A percentile compares a stretch with the other conserved stretches of the same genome.
These are phyloP conservation scores for Hylaeus volcanicus DNA, from an alignment of 1,140 invertebrate species.

Conservation along the genomic window DNA sequence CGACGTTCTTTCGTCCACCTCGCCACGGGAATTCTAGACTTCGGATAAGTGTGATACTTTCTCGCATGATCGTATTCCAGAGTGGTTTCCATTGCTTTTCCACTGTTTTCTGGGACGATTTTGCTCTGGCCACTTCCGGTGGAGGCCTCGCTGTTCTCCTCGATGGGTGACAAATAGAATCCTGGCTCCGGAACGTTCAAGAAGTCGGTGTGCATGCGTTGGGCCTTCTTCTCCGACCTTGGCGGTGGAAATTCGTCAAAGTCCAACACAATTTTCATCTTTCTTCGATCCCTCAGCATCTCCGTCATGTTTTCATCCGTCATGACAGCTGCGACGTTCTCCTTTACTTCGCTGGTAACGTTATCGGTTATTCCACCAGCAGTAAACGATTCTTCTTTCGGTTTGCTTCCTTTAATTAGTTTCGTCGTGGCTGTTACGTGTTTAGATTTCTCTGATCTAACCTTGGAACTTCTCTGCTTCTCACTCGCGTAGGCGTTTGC, in stretches of 20 bases:
- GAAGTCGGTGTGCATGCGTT: constrained; percentile 1
- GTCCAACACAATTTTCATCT: constrained; percentile 66
- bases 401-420: neutral
- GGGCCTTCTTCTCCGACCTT: constrained; percentile 44
- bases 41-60: constrained; percentile 82
- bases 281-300: constrained; percentile 42
- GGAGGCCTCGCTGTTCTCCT: constrained; percentile 83
- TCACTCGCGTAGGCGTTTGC: constrained; percentile 2
- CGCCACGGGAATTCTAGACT: constrained; percentile 76
- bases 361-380: neutral
- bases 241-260: constrained; percentile 72
- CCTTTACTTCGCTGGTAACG: neutral
- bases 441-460: constrained; percentile 14
- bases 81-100: neutral
- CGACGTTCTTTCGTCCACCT: constrained; percentile 67
- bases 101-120: neutral
- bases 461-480: constrained; percentile 26
- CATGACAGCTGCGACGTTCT: neutral
- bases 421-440: neutral
- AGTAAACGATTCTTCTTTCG: neutral
- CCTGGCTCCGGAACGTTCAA: constrained; percentile 16
- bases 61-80: constrained; percentile 65
- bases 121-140: constrained; percentile 70
- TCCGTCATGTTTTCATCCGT: constrained; percentile 7
- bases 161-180: constrained; percentile 81